Conservation (phyloP, 2,888 invertebrate genomes). For the Troides helena region DNA sequence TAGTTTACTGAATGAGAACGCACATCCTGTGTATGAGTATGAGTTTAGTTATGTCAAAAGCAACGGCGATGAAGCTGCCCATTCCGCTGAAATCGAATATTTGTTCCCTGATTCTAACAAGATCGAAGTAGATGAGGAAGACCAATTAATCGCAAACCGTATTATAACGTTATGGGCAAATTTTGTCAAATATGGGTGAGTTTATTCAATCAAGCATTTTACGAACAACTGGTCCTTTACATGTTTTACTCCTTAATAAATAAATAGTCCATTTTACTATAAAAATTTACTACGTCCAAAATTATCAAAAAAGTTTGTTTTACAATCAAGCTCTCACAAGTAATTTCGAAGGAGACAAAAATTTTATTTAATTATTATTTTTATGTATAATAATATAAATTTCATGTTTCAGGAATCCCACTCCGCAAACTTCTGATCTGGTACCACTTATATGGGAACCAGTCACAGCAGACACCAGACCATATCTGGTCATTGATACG, state of each 20-base stretch:
- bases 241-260: no score
- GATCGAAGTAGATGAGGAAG: slow-evolving; percentile 43
- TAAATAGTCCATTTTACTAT: no score
- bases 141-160: slow-evolving; percentile 52
- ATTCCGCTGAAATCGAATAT: slow-evolving; percentile 59
- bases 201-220: neutral
- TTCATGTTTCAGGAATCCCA: slow-evolving; percentile 58
- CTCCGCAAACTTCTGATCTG: slow-evolving; percentile 48
- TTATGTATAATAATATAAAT: slow-evolving; percentile 8
- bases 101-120: slow-evolving; percentile 48
- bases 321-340: no score
- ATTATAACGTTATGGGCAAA: slow-evolving; percentile 65
- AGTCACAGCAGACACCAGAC: slow-evolving; percentile 48
- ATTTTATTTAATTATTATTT: neutral
- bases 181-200: slow-evolving; percentile 70
- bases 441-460: slow-evolving; percentile 58
- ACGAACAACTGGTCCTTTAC: neutral
- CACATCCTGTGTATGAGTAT: slow-evolving; percentile 60
- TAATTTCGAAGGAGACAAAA: no score
- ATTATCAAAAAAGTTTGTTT: no score
- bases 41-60: slow-evolving; percentile 59
- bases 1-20: slow-evolving; percentile 55
- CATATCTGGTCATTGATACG: slow-evolving; percentile 59
- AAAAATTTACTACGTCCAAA: no score
- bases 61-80: slow-evolving; percentile 45